phyloP scores from a whole-genome alignment of 2,113 vertebrate genomes.

The Paradoxurus hermaphroditus region DNA sequence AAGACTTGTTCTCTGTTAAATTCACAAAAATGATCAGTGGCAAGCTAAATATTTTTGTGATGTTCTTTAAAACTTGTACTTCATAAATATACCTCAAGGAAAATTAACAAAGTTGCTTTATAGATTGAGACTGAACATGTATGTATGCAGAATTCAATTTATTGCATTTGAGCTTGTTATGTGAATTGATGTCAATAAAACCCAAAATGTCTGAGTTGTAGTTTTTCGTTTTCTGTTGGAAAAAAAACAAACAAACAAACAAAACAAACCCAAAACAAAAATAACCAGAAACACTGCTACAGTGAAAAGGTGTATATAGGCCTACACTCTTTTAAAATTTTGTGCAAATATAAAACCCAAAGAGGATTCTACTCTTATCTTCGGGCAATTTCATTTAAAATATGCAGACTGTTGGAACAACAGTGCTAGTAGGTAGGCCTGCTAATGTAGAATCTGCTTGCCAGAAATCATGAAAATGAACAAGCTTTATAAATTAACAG shows the following conservation, averaged over 20 bases:
- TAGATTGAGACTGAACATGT: constrained; percentile 46
- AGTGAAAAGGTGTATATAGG: background rate
- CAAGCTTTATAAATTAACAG: background rate
- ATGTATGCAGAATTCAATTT: constrained; percentile 10
- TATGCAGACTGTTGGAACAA: background rate
- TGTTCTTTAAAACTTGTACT: constrained; percentile 43
- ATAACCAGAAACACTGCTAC: background rate
- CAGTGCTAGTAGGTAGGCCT: constrained; percentile 2
- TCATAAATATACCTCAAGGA: constrained; percentile 61
- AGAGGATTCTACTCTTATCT: background rate
- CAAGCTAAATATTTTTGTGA: constrained; percentile 47
- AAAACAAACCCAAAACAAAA: background rate
- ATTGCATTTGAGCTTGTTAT: constrained; percentile 32
- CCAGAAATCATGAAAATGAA: background rate
- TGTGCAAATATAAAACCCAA: background rate
- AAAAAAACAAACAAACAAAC: background rate
- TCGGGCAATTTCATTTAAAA: background rate
- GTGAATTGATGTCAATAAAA: constrained; percentile 56
- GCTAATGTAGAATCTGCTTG: background rate
- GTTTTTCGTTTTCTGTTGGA: constrained; percentile 5
- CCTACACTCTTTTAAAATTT: background rate
- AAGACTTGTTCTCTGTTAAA: constrained; percentile 30
- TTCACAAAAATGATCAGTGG: constrained; percentile 40
- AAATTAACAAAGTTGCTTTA: constrained; percentile 45
- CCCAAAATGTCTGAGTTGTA: background rate